Evolutionary conservation across 2,113 vertebrate genomes (phyloP).

Genomic region (Apaloderma vittatum): DNA sequence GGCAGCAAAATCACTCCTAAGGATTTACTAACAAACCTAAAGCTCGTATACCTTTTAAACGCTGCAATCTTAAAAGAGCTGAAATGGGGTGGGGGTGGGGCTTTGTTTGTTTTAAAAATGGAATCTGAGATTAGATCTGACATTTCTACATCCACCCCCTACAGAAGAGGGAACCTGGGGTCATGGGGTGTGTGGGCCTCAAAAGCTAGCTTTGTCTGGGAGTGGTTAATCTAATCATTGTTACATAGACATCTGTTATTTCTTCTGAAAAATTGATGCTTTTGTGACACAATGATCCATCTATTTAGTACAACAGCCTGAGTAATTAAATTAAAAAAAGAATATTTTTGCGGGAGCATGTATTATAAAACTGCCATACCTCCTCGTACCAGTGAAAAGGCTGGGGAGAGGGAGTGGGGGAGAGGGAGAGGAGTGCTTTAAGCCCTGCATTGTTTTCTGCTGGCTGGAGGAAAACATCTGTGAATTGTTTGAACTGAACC

Average conservation of each 20-base stretch:
- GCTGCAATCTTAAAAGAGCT: background rate
- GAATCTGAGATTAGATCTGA: constrained; percentile 74
- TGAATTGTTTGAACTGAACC: constrained; percentile 86
- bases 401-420: background rate
- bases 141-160: constrained; percentile 75
- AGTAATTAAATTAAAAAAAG: constrained; percentile 75
- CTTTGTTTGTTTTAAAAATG: constrained; percentile 77
- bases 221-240: constrained; percentile 71
- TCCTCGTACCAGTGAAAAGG: background rate
- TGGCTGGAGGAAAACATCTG: constrained; percentile 89
- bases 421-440: constrained; percentile 31
- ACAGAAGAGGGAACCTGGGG: constrained; percentile 70
- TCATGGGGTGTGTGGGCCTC: constrained; percentile 72
- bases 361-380: constrained; percentile 56
- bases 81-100: constrained; percentile 57
- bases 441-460: constrained; percentile 80
- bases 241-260: constrained; percentile 71
- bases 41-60: constrained; percentile 1
- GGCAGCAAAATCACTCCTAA: background rate
- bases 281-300: constrained; percentile 72
- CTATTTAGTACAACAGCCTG: constrained; percentile 69
- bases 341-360: constrained; percentile 62
- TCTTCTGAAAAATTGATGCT: constrained; percentile 74
- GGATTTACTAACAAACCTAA: background rate
- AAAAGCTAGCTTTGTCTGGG: constrained; percentile 69